These are phyloP conservation scores for Cremastinae sp. DNA, from an alignment of 2,888 invertebrate genomes.

Conservation along the genomic window DNA sequence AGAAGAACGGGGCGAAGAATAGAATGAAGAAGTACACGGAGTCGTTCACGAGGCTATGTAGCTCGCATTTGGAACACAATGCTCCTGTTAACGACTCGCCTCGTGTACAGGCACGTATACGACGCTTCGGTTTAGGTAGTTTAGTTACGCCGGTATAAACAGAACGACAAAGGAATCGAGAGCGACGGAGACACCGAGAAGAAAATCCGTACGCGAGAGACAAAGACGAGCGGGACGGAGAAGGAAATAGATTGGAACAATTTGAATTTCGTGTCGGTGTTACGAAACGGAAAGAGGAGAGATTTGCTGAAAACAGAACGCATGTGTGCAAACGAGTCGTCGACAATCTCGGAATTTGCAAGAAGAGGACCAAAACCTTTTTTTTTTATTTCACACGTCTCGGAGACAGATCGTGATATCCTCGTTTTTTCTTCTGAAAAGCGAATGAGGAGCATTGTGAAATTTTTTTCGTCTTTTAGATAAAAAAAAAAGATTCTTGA, in stretches of 20 bases:
- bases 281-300: constrained; percentile 43
- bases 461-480: too few species aligned
- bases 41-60: constrained; percentile 21
- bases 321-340: constrained; percentile 17
- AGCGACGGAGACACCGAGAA: neutral
- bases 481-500: too few species aligned
- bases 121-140: constrained; percentile 55
- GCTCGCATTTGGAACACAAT: constrained; percentile 52
- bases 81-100: constrained; percentile 46
- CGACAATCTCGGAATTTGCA: constrained; percentile 43
- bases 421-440: constrained; percentile 6
- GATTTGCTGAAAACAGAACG: constrained; percentile 34
- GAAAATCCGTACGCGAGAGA: neutral
- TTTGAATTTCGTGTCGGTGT: constrained; percentile 46
- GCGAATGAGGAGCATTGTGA: too few species aligned
- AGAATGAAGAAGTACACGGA: constrained; percentile 34
- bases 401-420: constrained; percentile 34
- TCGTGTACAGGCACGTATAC: constrained; percentile 58
- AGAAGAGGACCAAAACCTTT: constrained; percentile 34
- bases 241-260: constrained; percentile 26
- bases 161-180: constrained; percentile 14
- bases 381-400: constrained; percentile 22
- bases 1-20: constrained; percentile 16
- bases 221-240: neutral
- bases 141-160: constrained; percentile 56